phyloP scores from a whole-genome alignment of 2,888 invertebrate genomes.

The Lymantria monacha region DNA sequence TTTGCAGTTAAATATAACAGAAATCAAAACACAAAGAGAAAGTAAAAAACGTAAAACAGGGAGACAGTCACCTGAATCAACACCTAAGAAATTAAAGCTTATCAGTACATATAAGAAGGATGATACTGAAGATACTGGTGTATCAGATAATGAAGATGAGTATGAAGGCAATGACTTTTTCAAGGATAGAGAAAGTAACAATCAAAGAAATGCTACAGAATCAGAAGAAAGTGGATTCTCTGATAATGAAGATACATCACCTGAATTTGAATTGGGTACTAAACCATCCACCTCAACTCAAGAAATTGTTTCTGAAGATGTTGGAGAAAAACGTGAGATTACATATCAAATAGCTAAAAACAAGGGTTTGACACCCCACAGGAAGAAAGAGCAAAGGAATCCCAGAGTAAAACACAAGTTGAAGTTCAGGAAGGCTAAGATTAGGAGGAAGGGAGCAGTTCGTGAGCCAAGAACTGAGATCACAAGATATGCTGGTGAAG shows the following conservation, averaged over 20 bases:
- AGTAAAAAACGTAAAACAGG: constrained; percentile 58
- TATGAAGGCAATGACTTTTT: constrained; percentile 67
- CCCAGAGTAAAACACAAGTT: constrained; percentile 97
- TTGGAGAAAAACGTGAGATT: constrained; percentile 88
- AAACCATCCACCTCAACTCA: constrained; percentile 60
- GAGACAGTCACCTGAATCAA: constrained; percentile 45
- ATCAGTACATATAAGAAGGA: constrained; percentile 62
- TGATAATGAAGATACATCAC: constrained; percentile 58
- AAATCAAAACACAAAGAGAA: constrained; percentile 35
- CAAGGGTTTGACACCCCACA: constrained; percentile 94
- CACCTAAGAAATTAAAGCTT: constrained; percentile 67
- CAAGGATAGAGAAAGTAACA: constrained; percentile 32
- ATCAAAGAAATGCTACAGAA: constrained; percentile 52
- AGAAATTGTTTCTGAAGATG: constrained; percentile 49
- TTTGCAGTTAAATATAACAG: constrained; percentile 52
- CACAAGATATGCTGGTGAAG: constrained; percentile 93
- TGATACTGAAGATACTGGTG: constrained; percentile 71
- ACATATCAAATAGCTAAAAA: constrained; percentile 98
- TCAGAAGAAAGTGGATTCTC: constrained; percentile 74
- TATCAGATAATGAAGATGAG: constrained; percentile 69
- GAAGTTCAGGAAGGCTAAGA: constrained; percentile 95
- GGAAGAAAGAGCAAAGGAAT: constrained; percentile 96
- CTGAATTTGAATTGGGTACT: constrained; percentile 53
- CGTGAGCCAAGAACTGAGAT: constrained; percentile 91
- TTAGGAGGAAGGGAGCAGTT: constrained; percentile 96